These are phyloP conservation scores for Melanophora roralis DNA, from an alignment of 2,888 invertebrate genomes.

Conservation along the genomic window DNA sequence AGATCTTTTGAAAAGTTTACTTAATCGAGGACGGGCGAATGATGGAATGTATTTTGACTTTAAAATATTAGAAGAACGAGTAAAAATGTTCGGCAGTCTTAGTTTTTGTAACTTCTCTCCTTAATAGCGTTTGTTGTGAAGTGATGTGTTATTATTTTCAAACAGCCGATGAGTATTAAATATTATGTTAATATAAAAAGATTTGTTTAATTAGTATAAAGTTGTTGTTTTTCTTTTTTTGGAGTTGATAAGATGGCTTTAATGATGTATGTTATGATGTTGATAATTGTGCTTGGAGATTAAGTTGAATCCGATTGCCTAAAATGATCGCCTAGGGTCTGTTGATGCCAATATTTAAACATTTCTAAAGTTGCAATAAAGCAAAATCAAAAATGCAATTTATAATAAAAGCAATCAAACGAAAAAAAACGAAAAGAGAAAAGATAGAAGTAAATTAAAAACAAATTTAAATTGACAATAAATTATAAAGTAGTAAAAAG, in stretches of 20 bases:
- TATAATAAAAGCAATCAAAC: conserved; percentile 49
- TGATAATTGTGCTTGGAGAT: conserved; percentile 33
- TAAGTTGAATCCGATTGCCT: conserved; percentile 56
- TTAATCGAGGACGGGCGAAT: not conserved
- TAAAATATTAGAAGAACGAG: not conserved
- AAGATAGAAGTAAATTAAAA: conserved; percentile 34
- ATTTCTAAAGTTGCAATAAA: conserved; percentile 59
- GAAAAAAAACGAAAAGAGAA: conserved; percentile 46
- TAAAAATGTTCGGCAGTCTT: conserved; percentile 4
- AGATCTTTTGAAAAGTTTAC: conserved; percentile 38
- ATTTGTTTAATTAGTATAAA: not conserved
- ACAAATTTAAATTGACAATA: conserved; percentile 28
- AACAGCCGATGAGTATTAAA: conserved; percentile 14
- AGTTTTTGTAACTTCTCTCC: not conserved
- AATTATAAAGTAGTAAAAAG: conserved; percentile 43
- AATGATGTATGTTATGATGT: conserved; percentile 18
- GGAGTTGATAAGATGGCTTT: conserved; percentile 31
- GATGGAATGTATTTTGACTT: conserved; percentile 31
- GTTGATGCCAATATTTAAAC: conserved; percentile 58
- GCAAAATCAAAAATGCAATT: conserved; percentile 59
- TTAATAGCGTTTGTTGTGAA: not conserved
- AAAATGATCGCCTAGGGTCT: conserved; percentile 49
- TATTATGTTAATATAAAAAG: not conserved
- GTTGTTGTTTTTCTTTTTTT: not conserved
- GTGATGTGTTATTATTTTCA: not conserved